phyloP scores from a whole-genome alignment of 2,797 vertebrate genomes.

The Pogonophryne albipinna region DNA sequence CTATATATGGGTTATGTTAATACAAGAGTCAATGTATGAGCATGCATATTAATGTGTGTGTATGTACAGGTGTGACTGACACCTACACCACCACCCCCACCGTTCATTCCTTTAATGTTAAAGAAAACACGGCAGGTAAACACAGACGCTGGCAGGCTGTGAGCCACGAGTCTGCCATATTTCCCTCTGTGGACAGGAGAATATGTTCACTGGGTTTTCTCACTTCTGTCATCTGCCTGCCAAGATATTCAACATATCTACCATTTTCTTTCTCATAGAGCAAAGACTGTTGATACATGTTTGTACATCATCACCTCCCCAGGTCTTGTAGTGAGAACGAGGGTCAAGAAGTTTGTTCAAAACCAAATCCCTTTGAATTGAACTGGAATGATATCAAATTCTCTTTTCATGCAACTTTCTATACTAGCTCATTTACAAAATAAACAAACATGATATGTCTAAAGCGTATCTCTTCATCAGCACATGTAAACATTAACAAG shows the following conservation, averaged over 20 bases:
- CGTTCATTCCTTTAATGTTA: slow-evolving; percentile 42
- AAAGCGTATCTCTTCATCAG: slow-evolving; percentile 8
- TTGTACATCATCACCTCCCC: slow-evolving; percentile 33
- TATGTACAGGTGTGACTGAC: slow-evolving; percentile 41
- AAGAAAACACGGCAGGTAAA: slow-evolving; percentile 66
- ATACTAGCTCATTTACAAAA: background rate
- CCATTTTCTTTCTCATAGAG: slow-evolving; percentile 26
- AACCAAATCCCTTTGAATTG: slow-evolving; percentile 18
- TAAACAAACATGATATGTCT: slow-evolving; percentile 3
- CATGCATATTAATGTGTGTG: slow-evolving; percentile 5
- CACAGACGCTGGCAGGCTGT: slow-evolving; percentile 37
- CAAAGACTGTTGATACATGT: slow-evolving; percentile 43
- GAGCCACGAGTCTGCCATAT: slow-evolving; percentile 12
- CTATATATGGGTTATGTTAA: background rate
- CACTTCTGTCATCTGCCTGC: slow-evolving; percentile 45
- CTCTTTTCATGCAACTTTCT: background rate
- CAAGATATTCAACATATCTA: slow-evolving; percentile 41
- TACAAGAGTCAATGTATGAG: background rate
- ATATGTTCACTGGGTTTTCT: slow-evolving; percentile 52
- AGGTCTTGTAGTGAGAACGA: background rate
- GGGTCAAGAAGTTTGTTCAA: slow-evolving; percentile 42
- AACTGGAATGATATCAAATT: slow-evolving; percentile 12
- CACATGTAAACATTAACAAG: slow-evolving; percentile 45
- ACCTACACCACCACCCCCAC: background rate
- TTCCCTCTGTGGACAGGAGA: slow-evolving; percentile 30